These are phyloP conservation scores for Schizaphis graminum DNA, from an alignment of 2,888 invertebrate genomes.

Conservation along the genomic window DNA sequence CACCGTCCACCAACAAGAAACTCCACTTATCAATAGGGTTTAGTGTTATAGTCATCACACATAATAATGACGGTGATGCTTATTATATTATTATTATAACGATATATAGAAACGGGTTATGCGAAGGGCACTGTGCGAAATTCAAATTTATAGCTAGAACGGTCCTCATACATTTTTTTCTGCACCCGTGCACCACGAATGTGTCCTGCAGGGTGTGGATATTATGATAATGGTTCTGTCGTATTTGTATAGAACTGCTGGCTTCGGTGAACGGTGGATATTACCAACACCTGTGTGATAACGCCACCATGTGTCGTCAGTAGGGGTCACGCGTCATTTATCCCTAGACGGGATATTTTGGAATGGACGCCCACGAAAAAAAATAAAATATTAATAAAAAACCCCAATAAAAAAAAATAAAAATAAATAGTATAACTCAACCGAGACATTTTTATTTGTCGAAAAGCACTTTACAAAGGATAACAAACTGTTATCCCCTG, in stretches of 20 bases:
- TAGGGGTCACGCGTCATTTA: slow-evolving; percentile 48
- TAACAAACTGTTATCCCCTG: slow-evolving; percentile 41
- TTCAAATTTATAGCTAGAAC: neutral
- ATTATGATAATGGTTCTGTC: slow-evolving; percentile 27
- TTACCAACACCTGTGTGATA: slow-evolving; percentile 58
- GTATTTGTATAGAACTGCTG: neutral
- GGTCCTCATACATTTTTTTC: neutral
- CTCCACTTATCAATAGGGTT: neutral
- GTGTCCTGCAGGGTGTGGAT: neutral
- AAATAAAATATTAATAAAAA: slow-evolving; percentile 28
- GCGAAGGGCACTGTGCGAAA: neutral
- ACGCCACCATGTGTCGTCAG: slow-evolving; percentile 25
- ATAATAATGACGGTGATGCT: too few species aligned
- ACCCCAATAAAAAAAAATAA: neutral
- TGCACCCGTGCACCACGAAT: neutral
- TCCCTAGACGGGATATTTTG: neutral
- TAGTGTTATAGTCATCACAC: too few species aligned
- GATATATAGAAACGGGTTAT: neutral
- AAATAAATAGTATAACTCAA: neutral
- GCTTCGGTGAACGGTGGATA: slow-evolving; percentile 4
- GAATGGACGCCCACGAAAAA: neutral
- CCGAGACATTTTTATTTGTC: slow-evolving; percentile 40
- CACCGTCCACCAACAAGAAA: neutral
- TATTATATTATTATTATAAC: neutral
- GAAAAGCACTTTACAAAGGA: slow-evolving; percentile 36